These are phyloP conservation scores for Limenitis arthemis DNA, from an alignment of 2,888 invertebrate genomes.

Conservation along the genomic window DNA sequence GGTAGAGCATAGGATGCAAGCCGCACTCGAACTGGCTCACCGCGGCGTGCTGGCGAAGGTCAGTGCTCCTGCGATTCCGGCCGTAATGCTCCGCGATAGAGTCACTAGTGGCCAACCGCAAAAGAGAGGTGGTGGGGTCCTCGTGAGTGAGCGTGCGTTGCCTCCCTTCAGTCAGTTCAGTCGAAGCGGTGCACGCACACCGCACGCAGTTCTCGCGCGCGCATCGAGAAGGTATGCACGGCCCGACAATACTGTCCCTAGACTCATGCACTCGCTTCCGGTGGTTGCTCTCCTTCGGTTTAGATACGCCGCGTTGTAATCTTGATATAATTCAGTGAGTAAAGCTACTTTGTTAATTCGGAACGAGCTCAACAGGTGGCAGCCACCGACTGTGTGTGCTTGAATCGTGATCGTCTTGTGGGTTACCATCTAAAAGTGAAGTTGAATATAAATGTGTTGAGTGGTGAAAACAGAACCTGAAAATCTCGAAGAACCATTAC, in stretches of 20 bases:
- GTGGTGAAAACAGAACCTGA: constrained; percentile 1
- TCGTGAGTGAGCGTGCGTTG: constrained; percentile 44
- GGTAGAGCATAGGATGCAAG: constrained; percentile 39
- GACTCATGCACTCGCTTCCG: constrained; percentile 57
- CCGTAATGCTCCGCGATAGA: constrained; percentile 62
- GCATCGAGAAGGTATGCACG: constrained; percentile 65
- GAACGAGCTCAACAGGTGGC: constrained; percentile 5
- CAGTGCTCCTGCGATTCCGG: constrained; percentile 62
- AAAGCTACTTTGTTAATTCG: constrained; percentile 1
- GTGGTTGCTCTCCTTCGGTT: constrained; percentile 52
- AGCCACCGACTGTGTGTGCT: constrained; percentile 15
- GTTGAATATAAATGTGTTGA: constrained; percentile 18
- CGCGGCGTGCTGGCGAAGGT: constrained; percentile 48
- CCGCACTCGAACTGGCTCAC: constrained; percentile 38
- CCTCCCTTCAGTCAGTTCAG: constrained; percentile 56
- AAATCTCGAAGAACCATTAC: not conserved
- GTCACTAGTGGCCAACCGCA: constrained; percentile 53
- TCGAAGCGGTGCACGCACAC: constrained; percentile 71
- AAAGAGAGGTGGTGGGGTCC: constrained; percentile 66
- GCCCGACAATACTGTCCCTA: constrained; percentile 32
- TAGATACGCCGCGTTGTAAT: constrained; percentile 29
- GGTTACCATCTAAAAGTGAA: constrained; percentile 6
- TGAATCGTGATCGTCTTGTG: constrained; percentile 11
- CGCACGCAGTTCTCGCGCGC: constrained; percentile 73
- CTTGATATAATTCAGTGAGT: constrained; percentile 11